phyloP scores from a whole-genome alignment of 2,113 vertebrate genomes.

The Toxostoma redivivum region DNA sequence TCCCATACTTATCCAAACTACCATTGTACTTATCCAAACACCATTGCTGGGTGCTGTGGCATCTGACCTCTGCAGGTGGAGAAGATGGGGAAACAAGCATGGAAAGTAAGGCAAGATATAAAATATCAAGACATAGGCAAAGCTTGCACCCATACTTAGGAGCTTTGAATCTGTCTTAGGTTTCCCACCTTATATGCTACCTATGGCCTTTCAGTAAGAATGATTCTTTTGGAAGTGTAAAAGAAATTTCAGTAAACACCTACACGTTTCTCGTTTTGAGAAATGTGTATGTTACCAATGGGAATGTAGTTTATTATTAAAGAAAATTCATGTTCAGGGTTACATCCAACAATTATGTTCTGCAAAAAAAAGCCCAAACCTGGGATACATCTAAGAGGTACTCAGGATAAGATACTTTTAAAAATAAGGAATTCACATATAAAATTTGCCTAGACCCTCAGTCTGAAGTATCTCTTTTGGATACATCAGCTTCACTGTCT shows the following conservation, averaged over 20 bases:
- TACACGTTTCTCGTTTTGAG: neutral
- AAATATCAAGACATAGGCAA: neutral
- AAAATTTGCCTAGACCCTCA: neutral
- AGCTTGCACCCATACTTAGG: neutral
- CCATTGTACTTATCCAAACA: neutral
- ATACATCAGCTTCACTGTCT: neutral
- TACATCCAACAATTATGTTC: neutral
- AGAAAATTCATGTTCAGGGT: neutral
- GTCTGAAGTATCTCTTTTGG: neutral
- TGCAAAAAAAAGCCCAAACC: neutral
- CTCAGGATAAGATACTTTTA: neutral
- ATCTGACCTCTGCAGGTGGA: neutral
- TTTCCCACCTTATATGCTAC: neutral
- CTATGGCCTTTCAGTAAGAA: neutral
- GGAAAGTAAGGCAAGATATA: neutral
- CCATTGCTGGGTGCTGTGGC: neutral
- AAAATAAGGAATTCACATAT: neutral
- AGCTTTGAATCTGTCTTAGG: neutral
- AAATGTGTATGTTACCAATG: neutral
- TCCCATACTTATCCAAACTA: neutral
- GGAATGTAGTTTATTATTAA: neutral
- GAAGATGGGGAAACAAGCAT: neutral
- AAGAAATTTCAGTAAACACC: neutral
- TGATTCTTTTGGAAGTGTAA: neutral
- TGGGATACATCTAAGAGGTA: neutral